Conservation (phyloP, 2,797 vertebrate genomes). For the Echiichthys vipera region DNA sequence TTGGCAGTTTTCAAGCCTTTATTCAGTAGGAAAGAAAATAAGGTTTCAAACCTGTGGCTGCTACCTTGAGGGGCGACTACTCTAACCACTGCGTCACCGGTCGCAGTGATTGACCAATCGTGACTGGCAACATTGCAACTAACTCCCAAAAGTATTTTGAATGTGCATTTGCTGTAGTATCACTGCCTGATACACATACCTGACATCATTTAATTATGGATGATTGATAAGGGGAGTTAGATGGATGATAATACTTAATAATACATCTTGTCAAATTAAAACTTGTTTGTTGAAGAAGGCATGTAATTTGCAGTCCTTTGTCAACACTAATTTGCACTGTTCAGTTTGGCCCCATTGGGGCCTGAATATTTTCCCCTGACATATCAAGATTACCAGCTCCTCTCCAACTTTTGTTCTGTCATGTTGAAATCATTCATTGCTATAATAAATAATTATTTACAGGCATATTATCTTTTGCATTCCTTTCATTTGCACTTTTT, state of each 20-base stretch:
- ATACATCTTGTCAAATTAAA: too few relatives aligned
- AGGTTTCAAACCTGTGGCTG: too few relatives aligned
- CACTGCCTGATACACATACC: background rate
- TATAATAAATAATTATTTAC: conserved; percentile 59
- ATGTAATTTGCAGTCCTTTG: too few relatives aligned
- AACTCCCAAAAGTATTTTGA: background rate
- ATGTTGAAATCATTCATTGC: conserved; percentile 19
- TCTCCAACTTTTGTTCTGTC: conserved; percentile 3
- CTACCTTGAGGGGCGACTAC: too few relatives aligned
- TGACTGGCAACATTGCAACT: background rate
- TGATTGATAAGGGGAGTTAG: background rate
- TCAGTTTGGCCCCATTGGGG: background rate
- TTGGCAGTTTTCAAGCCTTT: too few relatives aligned
- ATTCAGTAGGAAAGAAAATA: too few relatives aligned
- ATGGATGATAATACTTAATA: too few relatives aligned
- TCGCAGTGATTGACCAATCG: too few relatives aligned
- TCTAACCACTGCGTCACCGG: too few relatives aligned
- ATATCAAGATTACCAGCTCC: conserved; percentile 22
- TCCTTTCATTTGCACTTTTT: conserved; percentile 62
- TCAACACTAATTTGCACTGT: too few relatives aligned
- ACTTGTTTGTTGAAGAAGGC: too few relatives aligned
- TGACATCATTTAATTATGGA: background rate
- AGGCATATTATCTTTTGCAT: conserved; percentile 56
- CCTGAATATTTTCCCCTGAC: conserved; percentile 32
- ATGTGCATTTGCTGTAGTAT: background rate